Evolutionary conservation across 2,113 vertebrate species (phyloP), one percentile per base, ranked within the genome.

Genomic region (Sebastes schlegelii): DNA sequence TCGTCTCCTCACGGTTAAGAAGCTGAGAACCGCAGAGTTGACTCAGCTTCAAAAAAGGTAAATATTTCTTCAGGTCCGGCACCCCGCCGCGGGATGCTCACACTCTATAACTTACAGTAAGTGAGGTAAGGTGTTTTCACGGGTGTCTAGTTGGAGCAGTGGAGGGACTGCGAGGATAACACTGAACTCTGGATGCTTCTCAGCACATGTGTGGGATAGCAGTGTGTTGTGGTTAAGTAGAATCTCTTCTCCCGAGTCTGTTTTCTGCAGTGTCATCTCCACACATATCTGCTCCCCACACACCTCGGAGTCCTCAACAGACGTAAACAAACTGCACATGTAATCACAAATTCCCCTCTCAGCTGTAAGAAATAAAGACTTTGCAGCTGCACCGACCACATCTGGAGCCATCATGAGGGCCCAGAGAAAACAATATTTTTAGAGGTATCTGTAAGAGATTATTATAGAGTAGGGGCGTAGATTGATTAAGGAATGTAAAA

Each of bases 31-130:
- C 23, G 16, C 87, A 79, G 52, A 64, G 58, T 78, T 51, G 69
- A 86, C 79, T 82, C 60, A 46, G 75, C 57, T 67, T 81, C 64
- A 66, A 64, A 66, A 67, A 83, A 83, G 78, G 82, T 87, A 69
- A 92, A 89, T 82, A 62, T 79, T 83, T 0, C 79, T 61, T 1
- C 55, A 64, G 80, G 40, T 85, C 79, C 17, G 73, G 48, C 71
- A 64, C 42, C 42, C 8, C 68, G 77, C 81, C 6, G 42, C 21
- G 0, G 16, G 65, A 86, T 12, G 57, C 75, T 86, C 74, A 64
- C 68, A 72, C 62, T 71, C 80, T 57, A 61, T 54, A 77, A 83
- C 64, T 87, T 72, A 19, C 19, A 55, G n/a, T 11, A 72, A 52
- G 65, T 9, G 17, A 54, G 34, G 70, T 48, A 54, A 73, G 69